Evolutionary conservation across 53 echinoderm and acorn worm species (phyloP).

Genomic region (Crossaster papposus): DNA sequence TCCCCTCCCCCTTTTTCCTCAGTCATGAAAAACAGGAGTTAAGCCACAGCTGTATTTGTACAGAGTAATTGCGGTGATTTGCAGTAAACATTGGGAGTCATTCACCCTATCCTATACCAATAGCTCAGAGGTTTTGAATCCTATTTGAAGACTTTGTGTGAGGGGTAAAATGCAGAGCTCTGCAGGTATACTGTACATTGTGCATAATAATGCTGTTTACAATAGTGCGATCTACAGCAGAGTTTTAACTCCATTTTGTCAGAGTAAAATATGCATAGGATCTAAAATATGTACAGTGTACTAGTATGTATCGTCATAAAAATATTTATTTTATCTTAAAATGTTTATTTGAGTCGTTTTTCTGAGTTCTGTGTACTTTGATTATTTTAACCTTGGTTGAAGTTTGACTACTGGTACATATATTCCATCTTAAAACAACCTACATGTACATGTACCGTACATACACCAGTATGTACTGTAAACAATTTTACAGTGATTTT

Average conservation of each 20-base stretch:
- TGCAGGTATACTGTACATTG: background rate
- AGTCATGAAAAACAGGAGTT: background rate
- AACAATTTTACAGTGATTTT: no score
- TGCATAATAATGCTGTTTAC: background rate
- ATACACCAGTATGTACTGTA: no score
- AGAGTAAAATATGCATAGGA: background rate
- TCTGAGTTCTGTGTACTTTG: no score
- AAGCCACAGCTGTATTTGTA: background rate
- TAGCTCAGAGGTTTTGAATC: no score
- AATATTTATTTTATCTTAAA: no score
- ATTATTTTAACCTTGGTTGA: no score
- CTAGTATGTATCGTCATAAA: no score
- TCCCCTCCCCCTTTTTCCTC: background rate
- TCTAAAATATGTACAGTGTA: background rate
- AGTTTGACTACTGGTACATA: no score
- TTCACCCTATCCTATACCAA: constrained; percentile 11
- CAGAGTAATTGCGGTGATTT: background rate
- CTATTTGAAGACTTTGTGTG: background rate
- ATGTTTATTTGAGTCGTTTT: no score
- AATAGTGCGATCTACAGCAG: background rate
- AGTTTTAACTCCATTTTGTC: background rate
- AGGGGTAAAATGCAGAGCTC: background rate
- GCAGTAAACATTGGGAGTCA: background rate
- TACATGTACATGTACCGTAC: no score
- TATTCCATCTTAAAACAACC: no score